Evolutionary conservation across 30 jellyfish, hydroid and myxozoan genomes (phyloP), one percentile per base, ranked within the genome.

Genomic region (Nemopilema nomurai): DNA sequence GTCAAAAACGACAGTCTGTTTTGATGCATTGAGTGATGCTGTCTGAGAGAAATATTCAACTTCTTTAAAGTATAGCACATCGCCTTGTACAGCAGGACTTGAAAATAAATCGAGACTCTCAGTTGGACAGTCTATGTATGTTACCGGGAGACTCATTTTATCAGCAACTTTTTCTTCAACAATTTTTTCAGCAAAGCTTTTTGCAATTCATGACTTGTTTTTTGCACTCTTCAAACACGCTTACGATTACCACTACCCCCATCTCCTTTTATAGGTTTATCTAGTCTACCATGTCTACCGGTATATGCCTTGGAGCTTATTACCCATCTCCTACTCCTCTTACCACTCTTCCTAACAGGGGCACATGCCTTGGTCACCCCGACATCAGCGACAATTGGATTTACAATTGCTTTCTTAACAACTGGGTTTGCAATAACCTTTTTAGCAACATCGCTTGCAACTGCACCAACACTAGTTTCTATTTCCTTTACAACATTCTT

Each of bases 101-200:
- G 29, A 1, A 18, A 65, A 65, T 65, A 65, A 1, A 18, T 65
- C 28, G 1, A 65, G 28, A 65, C 28, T 65, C 31, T 65, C 41
- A 65, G 18, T 65, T 28, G 74, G 74, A n/a, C 74, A 65, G 31
- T 65, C 74, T 19, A 65, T 65, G 74, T 65, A 65, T 16, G 28
- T 65, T 1, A 28, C 41, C 0, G 41, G 0, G 4, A 6, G 28
- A n/a, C 41, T 19, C 28, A 4, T 18, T 18, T 65, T 65, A 6
- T 1, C 4, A n/a, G n/a, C n/a, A 65, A 1, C 31, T 1, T 18
- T 28, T 4, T 1, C 31, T 18, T 18, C 31, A 6, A 26, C 21
- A 41, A 41, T 41, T 41, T 41, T 13, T 26, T 65, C 74, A 65
- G 4, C 74, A 28, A 65, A 65, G 74, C 18, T n/a, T n/a, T n/a